Base-by-base conservation (phyloP, 1,140 invertebrate species). In the Lordiphosa stackelbergi region DNA sequence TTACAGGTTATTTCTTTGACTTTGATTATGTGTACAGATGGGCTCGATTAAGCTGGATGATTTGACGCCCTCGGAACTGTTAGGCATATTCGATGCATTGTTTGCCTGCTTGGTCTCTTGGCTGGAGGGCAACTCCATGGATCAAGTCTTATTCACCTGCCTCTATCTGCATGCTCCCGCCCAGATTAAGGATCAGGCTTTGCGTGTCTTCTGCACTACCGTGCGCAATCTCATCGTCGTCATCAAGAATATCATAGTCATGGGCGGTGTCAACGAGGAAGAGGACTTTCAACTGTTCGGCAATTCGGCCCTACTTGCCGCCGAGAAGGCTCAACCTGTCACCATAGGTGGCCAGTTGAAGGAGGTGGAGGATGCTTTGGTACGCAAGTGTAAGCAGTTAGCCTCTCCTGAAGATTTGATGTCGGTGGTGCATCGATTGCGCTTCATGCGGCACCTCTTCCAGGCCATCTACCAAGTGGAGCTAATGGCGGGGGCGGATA, bases 71-170 rank as follows among this genome's bases (percentile, higher is more conserved):
- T 85, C 89, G 42, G 94, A 95, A 88, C 88, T 95, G 28, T 94
- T 95, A 60, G 96, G 95, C 36, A 95, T 98, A 43, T 97, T 98
- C 74, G 98, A 99, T 91, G 94, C 94, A 5, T 96, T 97, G 13
- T 92, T 97, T 70, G 92, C 96, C 8, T 97, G 96, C 87, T 91
- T 99, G 69, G 96, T 98, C 1, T 96, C 96, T 0, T 98, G 96
- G 96, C 88, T 98, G 10, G 96, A 98, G 88, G 96, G 97, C 0
- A 96, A 98, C 86, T 99, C 97, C 9, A 90, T 98, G 64, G 97
- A 96, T 24, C 97, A 99, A 90, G 99, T 98, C 12, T 94, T 99
- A 8, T 98, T 99, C 83, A 99, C 96, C 7, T 98, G 98, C 89
- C 90, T 99, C 24, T 99, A 98, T 85, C 89, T 99, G 34, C 97